Percentiles rank a stretch among this genome's conserved stretches.
Evolutionary conservation across 2,888 invertebrate species (phyloP).

Genomic region (Cetonia aurata): DNA sequence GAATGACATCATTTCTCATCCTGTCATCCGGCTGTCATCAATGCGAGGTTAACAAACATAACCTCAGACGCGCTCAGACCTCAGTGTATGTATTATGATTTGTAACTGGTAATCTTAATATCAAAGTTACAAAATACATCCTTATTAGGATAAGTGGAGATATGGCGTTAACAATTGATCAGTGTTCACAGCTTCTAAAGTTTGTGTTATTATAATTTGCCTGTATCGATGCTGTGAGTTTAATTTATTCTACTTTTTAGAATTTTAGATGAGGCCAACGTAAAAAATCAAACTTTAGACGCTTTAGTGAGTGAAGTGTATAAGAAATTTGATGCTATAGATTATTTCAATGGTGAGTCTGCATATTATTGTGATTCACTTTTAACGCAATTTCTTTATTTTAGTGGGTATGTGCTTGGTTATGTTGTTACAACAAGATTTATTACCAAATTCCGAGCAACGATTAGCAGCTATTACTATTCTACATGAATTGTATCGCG

Average conservation of each 20-base stretch:
- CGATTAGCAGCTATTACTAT: conserved; percentile 77
- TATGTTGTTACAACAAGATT: conserved; percentile 76
- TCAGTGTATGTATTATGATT: too few species aligned
- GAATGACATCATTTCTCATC: too few species aligned
- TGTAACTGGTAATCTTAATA: too few species aligned
- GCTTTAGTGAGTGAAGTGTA: conserved; percentile 81
- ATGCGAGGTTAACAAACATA: too few species aligned
- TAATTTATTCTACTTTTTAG: conserved; percentile 61
- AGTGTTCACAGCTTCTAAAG: conserved; percentile 68
- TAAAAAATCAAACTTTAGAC: conserved; percentile 82
- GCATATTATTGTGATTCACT: background rate
- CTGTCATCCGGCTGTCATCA: too few species aligned
- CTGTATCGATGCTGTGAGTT: background rate
- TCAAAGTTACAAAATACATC: too few species aligned
- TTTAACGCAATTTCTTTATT: conserved; percentile 52
- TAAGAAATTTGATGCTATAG: conserved; percentile 82
- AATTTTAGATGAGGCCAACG: conserved; percentile 79
- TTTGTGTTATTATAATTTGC: conserved; percentile 53
- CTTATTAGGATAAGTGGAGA: background rate
- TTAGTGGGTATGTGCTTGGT: conserved; percentile 73
- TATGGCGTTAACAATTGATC: conserved; percentile 69
- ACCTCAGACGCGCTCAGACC: too few species aligned
- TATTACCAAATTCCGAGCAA: conserved; percentile 77
- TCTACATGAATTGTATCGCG: conserved; percentile 78
- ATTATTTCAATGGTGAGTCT: conserved; percentile 78